phyloP scores from a whole-genome alignment of 2,888 invertebrate genomes.

The Anaspis maculata region DNA sequence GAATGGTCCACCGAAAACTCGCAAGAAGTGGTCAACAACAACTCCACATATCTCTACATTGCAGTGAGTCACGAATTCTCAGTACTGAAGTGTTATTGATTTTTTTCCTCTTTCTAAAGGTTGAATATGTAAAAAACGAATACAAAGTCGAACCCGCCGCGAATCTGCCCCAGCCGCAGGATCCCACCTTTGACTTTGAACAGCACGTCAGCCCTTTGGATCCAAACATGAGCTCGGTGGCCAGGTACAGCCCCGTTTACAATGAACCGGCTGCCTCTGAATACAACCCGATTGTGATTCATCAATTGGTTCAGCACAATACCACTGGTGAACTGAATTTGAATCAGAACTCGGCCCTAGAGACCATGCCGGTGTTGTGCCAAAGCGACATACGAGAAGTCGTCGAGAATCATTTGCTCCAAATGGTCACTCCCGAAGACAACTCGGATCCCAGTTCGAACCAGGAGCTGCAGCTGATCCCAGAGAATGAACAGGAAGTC shows the following conservation, averaged over 20 bases:
- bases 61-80: conserved; percentile 34
- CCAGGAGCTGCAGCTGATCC: conserved; percentile 6
- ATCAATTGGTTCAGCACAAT: conserved; percentile 30
- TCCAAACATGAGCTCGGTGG: conserved; percentile 49
- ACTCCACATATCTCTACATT: conserved; percentile 35
- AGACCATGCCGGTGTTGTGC: conserved; percentile 27
- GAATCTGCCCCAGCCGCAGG: conserved; percentile 13
- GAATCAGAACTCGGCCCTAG: conserved; percentile 19
- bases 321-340: conserved; percentile 14
- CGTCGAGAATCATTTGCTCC: conserved; percentile 30
- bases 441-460: conserved; percentile 7
- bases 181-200: conserved; percentile 28
- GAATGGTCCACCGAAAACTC: conserved; percentile 21
- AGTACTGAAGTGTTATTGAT: conserved; percentile 4
- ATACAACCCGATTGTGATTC: conserved; percentile 35
- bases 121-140: conserved; percentile 38
- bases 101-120: conserved; percentile 23
- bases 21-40: conserved; percentile 21
- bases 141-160: conserved; percentile 25
- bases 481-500: conserved; percentile 22
- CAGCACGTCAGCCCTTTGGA: conserved; percentile 39
- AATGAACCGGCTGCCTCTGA: conserved; percentile 25
- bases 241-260: conserved; percentile 54
- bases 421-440: conserved; percentile 22
- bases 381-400: conserved; percentile 30